Evolutionary conservation across 2,113 vertebrate species (phyloP).

Genomic region (Psilopsiagon aurifrons): DNA sequence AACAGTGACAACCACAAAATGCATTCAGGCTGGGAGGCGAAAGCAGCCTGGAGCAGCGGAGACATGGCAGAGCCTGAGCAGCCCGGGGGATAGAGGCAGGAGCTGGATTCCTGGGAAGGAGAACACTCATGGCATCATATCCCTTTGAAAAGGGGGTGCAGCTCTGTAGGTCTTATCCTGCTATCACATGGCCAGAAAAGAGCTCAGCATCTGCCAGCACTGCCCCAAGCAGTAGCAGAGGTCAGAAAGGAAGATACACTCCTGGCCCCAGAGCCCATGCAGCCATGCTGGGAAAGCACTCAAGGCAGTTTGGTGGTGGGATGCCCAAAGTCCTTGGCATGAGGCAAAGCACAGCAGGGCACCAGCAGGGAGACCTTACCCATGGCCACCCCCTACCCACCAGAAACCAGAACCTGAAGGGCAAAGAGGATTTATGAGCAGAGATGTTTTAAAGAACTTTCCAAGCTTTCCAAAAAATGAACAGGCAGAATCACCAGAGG

Average conservation of each 20-base stretch:
- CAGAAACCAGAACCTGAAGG: slow-evolving; percentile 68
- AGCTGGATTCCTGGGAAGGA: neutral
- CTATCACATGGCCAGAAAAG: neutral
- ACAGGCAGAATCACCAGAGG: slow-evolving; percentile 34
- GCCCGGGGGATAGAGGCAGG: neutral
- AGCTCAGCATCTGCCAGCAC: slow-evolving; percentile 18
- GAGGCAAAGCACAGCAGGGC: slow-evolving; percentile 19
- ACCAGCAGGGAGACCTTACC: neutral
- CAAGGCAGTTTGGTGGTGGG: neutral
- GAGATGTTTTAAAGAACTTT: slow-evolving; percentile 44
- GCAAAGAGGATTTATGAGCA: slow-evolving; percentile 57
- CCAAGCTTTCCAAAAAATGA: slow-evolving; percentile 45
- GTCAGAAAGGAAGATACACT: neutral
- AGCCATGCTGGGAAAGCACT: slow-evolving; percentile 25
- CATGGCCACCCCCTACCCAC: neutral
- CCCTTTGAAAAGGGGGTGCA: neutral
- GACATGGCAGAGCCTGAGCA: slow-evolving; percentile 1
- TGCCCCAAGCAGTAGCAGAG: slow-evolving; percentile 21
- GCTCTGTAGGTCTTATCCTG: neutral
- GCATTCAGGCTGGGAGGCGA: slow-evolving; percentile 11
- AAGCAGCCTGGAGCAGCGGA: slow-evolving; percentile 19
- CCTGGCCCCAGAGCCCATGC: slow-evolving; percentile 1
- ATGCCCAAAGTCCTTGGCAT: neutral
- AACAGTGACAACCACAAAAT: slow-evolving; percentile 50
- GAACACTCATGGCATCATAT: neutral